Percentiles rank a stretch among this genome's conserved stretches.
phyloP scores from a whole-genome alignment of 2,888 invertebrate genomes.

The Synergus japonicus region DNA sequence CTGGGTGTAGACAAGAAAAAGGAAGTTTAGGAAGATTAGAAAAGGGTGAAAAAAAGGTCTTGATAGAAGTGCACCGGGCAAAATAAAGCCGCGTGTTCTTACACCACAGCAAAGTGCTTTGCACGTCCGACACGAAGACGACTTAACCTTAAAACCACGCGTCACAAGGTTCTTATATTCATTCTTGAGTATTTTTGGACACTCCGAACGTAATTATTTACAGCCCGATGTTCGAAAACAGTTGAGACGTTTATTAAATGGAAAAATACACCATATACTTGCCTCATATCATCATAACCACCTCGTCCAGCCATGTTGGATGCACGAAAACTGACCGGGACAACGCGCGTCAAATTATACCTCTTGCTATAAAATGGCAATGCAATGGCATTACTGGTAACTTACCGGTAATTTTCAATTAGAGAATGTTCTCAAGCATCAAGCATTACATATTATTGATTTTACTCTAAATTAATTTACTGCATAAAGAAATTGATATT shows the following conservation, averaged over 20 bases:
- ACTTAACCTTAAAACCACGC: constrained; percentile 64
- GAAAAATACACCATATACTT: constrained; percentile 74
- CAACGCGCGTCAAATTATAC: constrained; percentile 67
- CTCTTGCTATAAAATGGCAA: constrained; percentile 27
- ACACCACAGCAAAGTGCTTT: constrained; percentile 65
- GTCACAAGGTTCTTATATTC: constrained; percentile 40
- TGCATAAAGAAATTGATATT: too few species aligned
- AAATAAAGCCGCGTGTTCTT: constrained; percentile 69
- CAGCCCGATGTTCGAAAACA: constrained; percentile 9
- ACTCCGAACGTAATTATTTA: not conserved
- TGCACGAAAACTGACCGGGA: constrained; percentile 76
- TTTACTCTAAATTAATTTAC: too few species aligned
- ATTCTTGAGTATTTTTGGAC: not conserved
- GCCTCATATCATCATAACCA: constrained; percentile 92
- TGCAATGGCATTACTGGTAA: not conserved
- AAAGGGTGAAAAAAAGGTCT: not conserved
- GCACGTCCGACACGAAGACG: constrained; percentile 60
- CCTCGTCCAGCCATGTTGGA: constrained; percentile 94
- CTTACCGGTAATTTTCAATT: too few species aligned
- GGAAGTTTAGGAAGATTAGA: not conserved
- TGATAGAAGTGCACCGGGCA: constrained; percentile 52
- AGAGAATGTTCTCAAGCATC: too few species aligned
- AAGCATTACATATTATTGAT: too few species aligned
- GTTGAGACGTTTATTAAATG: constrained; percentile 15
- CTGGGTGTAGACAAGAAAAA: not conserved